These are phyloP conservation scores for Synanthedon myopaeformis DNA, from an alignment of 2,888 invertebrate genomes.

Conservation along the genomic window DNA sequence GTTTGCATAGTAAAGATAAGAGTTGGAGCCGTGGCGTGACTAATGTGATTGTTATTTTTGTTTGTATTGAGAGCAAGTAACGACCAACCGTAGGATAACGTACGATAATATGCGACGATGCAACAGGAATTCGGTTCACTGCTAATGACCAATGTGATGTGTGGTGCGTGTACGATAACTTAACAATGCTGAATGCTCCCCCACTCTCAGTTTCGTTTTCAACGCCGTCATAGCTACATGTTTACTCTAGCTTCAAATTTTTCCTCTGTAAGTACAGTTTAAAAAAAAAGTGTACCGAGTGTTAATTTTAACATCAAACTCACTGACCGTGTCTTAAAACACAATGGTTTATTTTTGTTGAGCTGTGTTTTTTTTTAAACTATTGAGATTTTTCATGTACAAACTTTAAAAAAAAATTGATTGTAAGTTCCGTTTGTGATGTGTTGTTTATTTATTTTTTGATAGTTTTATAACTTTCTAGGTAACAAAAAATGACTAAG, in stretches of 20 bases:
- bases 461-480: too few relatives aligned
- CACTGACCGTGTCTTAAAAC: background rate
- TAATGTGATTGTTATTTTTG: slow-evolving; percentile 47
- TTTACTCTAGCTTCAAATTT: slow-evolving; percentile 7
- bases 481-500: too few relatives aligned
- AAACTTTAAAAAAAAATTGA: too few relatives aligned
- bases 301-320: background rate
- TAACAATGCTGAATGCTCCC: slow-evolving; percentile 10
- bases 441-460: too few relatives aligned
- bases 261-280: background rate
- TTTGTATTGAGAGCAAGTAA: slow-evolving; percentile 41
- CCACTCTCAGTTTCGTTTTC: slow-evolving; percentile 35
- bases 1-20: slow-evolving; percentile 35
- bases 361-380: too few relatives aligned
- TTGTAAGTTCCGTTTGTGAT: too few relatives aligned
- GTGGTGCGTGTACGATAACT: slow-evolving; percentile 19
- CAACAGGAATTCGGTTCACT: slow-evolving; percentile 38
- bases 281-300: background rate
- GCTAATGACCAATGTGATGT: slow-evolving; percentile 28
- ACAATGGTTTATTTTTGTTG: background rate
- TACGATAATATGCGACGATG: slow-evolving; percentile 40
- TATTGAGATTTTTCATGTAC: too few relatives aligned
- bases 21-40: slow-evolving; percentile 33
- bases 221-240: slow-evolving; percentile 15
- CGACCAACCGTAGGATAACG: slow-evolving; percentile 30